These are phyloP conservation scores for Hylaeus volcanicus DNA, from an alignment of 1,140 invertebrate species.

Conservation along the genomic window DNA sequence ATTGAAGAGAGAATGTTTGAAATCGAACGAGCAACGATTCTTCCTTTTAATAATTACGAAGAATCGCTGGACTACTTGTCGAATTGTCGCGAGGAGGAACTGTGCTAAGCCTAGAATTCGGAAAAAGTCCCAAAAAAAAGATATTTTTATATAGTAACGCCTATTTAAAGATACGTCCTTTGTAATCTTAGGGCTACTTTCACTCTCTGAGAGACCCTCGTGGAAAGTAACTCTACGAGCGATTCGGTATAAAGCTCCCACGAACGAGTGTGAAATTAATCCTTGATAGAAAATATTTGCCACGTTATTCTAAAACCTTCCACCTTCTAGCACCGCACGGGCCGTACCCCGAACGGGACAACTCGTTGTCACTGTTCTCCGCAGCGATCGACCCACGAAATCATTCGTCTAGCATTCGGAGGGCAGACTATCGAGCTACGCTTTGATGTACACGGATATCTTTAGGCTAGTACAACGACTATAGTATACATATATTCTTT, in stretches of 20 bases:
- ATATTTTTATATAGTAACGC: no score
- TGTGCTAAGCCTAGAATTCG: no score
- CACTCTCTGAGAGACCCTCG: no score
- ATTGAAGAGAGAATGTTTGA: no score
- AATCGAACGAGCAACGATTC: no score
- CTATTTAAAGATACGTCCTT: no score
- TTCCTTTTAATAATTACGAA: no score
- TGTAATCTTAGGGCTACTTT: no score
- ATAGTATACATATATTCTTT: constrained; percentile 55
- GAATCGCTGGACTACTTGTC: no score
- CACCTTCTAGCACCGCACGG: background rate
- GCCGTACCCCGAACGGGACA: background rate
- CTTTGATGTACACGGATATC: constrained; percentile 51
- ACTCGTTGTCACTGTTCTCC: constrained; percentile 12
- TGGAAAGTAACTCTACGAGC: background rate
- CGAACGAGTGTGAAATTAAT: background rate
- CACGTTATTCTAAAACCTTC: background rate
- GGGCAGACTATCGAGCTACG: background rate
- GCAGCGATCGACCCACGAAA: constrained; percentile 19
- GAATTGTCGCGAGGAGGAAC: no score
- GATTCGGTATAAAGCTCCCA: background rate
- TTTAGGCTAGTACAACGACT: constrained; percentile 51
- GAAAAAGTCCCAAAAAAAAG: no score
- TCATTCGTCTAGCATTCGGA: background rate
- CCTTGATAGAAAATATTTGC: background rate